Conservation (phyloP, 2,113 vertebrate genomes). For the Stegastes partitus region DNA sequence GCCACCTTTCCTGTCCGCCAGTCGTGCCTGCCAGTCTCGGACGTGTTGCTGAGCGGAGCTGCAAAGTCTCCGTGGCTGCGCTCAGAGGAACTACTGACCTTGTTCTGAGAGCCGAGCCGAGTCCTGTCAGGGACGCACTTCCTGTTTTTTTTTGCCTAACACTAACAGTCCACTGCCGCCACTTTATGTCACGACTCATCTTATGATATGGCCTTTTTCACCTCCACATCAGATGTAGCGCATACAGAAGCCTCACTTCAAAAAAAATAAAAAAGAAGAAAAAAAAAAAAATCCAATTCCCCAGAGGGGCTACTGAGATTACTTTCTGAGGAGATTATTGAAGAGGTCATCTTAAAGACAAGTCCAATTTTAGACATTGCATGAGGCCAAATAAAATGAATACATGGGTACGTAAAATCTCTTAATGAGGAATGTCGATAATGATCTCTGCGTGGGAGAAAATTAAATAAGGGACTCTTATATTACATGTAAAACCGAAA, state of each 20-base stretch:
- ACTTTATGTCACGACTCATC: constrained; percentile 64
- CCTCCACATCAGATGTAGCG: constrained; percentile 38
- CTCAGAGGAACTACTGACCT: constrained; percentile 57
- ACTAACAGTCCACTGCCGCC: constrained; percentile 51
- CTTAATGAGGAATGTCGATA: constrained; percentile 17
- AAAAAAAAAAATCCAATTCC: not conserved
- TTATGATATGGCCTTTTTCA: constrained; percentile 50
- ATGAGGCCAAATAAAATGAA: constrained; percentile 16
- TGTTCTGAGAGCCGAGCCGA: constrained; percentile 35
- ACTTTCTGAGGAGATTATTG: constrained; percentile 15
- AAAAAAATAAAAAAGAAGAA: not conserved
- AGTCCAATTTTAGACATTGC: constrained; percentile 19
- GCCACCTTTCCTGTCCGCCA: constrained; percentile 46
- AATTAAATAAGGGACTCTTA: constrained; percentile 35
- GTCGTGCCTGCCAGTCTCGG: constrained; percentile 46
- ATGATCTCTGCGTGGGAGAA: constrained; percentile 8
- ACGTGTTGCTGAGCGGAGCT: constrained; percentile 36
- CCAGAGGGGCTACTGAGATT: constrained; percentile 12
- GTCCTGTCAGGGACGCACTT: constrained; percentile 53
- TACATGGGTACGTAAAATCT: constrained; percentile 21
- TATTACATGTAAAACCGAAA: constrained; percentile 54
- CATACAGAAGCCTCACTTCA: constrained; percentile 26
- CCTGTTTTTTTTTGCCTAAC: constrained; percentile 51
- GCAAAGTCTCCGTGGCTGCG: constrained; percentile 29
- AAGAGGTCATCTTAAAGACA: constrained; percentile 26